These are phyloP conservation scores for Macquaria ambigua DNA, from an alignment of 2,113 vertebrate species.

Conservation along the genomic window DNA sequence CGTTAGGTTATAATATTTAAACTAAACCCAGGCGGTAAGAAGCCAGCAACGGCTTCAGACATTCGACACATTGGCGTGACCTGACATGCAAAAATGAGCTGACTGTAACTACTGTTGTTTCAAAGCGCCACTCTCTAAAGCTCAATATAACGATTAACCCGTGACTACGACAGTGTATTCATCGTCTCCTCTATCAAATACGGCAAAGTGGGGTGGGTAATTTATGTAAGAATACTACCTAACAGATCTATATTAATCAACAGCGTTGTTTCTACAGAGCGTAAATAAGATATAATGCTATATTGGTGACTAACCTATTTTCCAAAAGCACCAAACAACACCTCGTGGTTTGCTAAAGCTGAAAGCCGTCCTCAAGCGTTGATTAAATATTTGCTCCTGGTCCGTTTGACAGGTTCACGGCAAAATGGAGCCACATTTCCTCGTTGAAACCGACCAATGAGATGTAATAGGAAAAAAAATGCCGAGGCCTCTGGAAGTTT, in stretches of 20 bases:
- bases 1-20: conserved; percentile 70
- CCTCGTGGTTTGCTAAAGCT: background rate
- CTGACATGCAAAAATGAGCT: conserved; percentile 71
- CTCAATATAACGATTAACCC: conserved; percentile 45
- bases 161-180: background rate
- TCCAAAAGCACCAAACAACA: conserved; percentile 29
- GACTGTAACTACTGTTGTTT: conserved; percentile 75
- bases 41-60: conserved; percentile 79
- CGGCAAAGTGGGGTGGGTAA: background rate
- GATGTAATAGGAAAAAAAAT: background rate
- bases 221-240: background rate
- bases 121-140: conserved; percentile 36
- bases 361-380: background rate
- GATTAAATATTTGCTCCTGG: conserved; percentile 7
- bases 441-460: conserved; percentile 29
- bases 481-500: conserved; percentile 61
- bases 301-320: conserved; percentile 62
- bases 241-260: too few species aligned
- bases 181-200: background rate
- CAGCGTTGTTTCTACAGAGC: background rate
- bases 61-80: conserved; percentile 71
- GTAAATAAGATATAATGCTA: background rate
- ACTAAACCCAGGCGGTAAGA: conserved; percentile 76
- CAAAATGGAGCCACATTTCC: conserved; percentile 25
- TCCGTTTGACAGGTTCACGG: conserved; percentile 18